These are phyloP conservation scores for Elegia similella DNA, from an alignment of 2,888 invertebrate genomes.

Conservation along the genomic window DNA sequence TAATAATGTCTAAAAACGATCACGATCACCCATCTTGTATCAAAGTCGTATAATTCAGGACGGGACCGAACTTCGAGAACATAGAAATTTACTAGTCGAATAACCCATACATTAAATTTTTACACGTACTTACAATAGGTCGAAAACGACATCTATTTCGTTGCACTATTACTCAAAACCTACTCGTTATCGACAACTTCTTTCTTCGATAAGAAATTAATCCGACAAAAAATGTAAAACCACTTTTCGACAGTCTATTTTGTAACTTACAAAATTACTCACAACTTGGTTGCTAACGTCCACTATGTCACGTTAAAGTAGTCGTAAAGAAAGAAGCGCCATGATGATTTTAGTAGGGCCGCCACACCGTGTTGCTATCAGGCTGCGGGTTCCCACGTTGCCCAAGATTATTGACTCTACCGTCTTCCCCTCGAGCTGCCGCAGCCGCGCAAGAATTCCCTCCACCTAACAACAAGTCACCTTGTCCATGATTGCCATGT, in stretches of 20 bases:
- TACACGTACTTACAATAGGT: constrained; percentile 47
- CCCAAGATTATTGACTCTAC: constrained; percentile 77
- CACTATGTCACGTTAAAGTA: constrained; percentile 27
- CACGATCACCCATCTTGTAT: not conserved
- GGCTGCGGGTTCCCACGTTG: constrained; percentile 84
- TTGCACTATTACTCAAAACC: constrained; percentile 43
- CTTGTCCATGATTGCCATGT: constrained; percentile 65
- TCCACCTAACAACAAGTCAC: constrained; percentile 76
- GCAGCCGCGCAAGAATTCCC: constrained; percentile 82
- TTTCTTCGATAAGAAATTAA: constrained; percentile 27
- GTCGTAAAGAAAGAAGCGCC: constrained; percentile 42
- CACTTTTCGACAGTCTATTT: constrained; percentile 27
- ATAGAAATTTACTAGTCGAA: constrained; percentile 42
- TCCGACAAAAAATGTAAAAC: constrained; percentile 26
- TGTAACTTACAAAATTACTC: constrained; percentile 1
- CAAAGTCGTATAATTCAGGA: constrained; percentile 66
- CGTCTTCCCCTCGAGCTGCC: constrained; percentile 81
- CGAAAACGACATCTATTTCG: constrained; percentile 51
- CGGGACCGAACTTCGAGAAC: constrained; percentile 64
- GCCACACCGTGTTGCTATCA: constrained; percentile 87
- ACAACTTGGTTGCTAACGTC: constrained; percentile 21
- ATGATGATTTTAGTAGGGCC: constrained; percentile 84
- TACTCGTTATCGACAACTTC: constrained; percentile 36
- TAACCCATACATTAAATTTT: constrained; percentile 40
- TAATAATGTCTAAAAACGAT: constrained; percentile 3